phyloP scores from a whole-genome alignment of 1,140 invertebrate species.

The Camponotus floridanus region DNA sequence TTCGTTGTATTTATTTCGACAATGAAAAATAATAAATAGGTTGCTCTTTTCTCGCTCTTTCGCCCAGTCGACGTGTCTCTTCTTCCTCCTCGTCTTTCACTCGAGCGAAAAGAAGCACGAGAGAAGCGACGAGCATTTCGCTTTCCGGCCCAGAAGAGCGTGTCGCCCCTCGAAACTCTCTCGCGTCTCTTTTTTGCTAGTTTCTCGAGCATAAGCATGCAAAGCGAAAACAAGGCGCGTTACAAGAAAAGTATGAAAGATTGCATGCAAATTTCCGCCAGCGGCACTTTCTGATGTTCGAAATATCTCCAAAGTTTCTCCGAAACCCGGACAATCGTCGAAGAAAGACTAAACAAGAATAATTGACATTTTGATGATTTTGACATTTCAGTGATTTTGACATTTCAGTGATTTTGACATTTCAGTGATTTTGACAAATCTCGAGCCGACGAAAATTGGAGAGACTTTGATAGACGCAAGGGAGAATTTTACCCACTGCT shows the following conservation, averaged over 20 bases:
- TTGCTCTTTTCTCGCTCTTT: slow-evolving; percentile 21
- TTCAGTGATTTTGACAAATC: too few species aligned
- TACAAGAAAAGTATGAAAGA: slow-evolving; percentile 13
- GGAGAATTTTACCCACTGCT: too few species aligned
- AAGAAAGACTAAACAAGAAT: neutral
- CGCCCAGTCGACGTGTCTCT: neutral
- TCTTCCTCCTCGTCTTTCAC: slow-evolving; percentile 25
- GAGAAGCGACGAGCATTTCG: slow-evolving; percentile 76
- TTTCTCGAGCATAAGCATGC: slow-evolving; percentile 12
- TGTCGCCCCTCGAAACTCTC: slow-evolving; percentile 77
- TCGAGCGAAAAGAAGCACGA: slow-evolving; percentile 62
- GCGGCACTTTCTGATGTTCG: neutral
- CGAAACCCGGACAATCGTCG: neutral
- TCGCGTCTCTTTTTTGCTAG: slow-evolving; percentile 41
- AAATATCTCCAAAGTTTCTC: neutral
- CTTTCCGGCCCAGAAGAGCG: slow-evolving; percentile 84
- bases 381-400: too few species aligned
- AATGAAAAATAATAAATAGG: slow-evolving; percentile 26
- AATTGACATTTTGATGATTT: neutral
- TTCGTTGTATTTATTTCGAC: neutral
- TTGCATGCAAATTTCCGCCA: slow-evolving; percentile 12
- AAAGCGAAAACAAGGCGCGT: slow-evolving; percentile 28
- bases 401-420: too few species aligned
- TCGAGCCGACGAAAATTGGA: neutral
- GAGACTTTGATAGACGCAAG: neutral